These are phyloP conservation scores for Diadromus collaris DNA, from an alignment of 2,888 invertebrate genomes.

Conservation along the genomic window DNA sequence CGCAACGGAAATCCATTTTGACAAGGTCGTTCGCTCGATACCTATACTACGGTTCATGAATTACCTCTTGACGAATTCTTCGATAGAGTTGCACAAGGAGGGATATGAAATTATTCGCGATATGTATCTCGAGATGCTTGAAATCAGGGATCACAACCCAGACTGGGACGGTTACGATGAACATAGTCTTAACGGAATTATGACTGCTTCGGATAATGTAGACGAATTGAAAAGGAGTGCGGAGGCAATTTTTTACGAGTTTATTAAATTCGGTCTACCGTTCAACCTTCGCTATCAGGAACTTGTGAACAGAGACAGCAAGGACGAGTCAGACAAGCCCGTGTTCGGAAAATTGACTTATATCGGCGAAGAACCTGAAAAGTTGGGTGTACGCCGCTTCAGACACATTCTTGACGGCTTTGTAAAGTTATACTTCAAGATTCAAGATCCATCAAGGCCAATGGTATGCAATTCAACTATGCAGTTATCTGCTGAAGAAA, in stretches of 20 bases:
- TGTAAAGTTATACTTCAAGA: slow-evolving; percentile 18
- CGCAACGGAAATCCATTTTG: background rate
- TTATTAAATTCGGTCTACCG: slow-evolving; percentile 5
- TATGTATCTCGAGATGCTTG: slow-evolving; percentile 9
- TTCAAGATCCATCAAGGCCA: background rate
- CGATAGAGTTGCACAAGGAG: slow-evolving; percentile 7
- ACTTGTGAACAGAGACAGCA: background rate
- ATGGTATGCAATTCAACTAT: background rate
- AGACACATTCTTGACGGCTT: slow-evolving; percentile 32
- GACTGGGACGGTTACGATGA: slow-evolving; percentile 1
- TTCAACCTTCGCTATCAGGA: slow-evolving; percentile 1
- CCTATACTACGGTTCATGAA: background rate
- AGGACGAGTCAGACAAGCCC: background rate
- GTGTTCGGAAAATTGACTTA: slow-evolving; percentile 25
- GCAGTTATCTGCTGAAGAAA: background rate
- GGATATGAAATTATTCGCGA: slow-evolving; percentile 23
- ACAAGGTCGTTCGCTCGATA: background rate
- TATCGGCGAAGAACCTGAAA: slow-evolving; percentile 6
- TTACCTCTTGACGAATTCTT: slow-evolving; percentile 4
- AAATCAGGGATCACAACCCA: background rate
- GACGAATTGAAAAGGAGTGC: background rate
- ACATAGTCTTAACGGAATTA: background rate
- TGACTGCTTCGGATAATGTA: background rate
- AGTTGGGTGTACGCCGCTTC: slow-evolving; percentile 5
- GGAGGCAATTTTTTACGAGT: background rate